Base-by-base conservation (phyloP, 2,113 vertebrate genomes). In the Charina bottae region DNA sequence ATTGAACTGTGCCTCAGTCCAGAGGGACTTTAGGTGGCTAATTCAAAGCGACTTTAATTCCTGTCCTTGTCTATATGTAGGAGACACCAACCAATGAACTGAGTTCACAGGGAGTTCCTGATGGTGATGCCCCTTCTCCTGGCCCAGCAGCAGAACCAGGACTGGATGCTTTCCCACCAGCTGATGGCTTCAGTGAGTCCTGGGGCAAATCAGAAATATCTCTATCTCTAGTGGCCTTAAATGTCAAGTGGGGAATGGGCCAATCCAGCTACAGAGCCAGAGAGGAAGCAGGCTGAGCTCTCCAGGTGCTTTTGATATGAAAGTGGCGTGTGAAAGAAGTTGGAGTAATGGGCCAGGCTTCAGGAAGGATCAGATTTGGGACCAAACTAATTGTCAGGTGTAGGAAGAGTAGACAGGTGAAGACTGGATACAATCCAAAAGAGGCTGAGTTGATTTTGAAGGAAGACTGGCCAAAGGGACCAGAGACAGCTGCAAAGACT, bases 21-120 rank as follows among this genome's bases (percentile, higher is more conserved):
- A 9, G 33, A 42, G 72, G 72, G 72, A 78, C 33, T 42, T 42
- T 21, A 78, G 33, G 37, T 78, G 33, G 72, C 3, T 78, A 78
- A 42, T 78, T 78, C 33, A 72, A 72, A 72, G 64, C 28, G n/a
- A 78, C 37, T 78, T 78, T 15, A 90, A 56, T 54, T 28, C 90
- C 26, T 90, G 59, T 87, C 28, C 28, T 28, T 56, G 54, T 62
- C 49, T 85, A 4, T 90, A 33, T 88, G 88, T 95, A 99, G 98
- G 98, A 99, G 98, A 99, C 98, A 86, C 98, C 98, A 94, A 99
- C 98, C 93, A 98, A 98, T 95, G 98, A 98, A 95, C 95, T 99
- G 95, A 97, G 98, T 96, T 97, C 96, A 88, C 96, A 96, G 93
- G 95, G 94, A 86, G 90, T 95, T 83, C 83, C 96, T 37, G 97